Evolutionary conservation across 2,888 invertebrate genomes (phyloP).

Genomic region (Plebejus melissa): DNA sequence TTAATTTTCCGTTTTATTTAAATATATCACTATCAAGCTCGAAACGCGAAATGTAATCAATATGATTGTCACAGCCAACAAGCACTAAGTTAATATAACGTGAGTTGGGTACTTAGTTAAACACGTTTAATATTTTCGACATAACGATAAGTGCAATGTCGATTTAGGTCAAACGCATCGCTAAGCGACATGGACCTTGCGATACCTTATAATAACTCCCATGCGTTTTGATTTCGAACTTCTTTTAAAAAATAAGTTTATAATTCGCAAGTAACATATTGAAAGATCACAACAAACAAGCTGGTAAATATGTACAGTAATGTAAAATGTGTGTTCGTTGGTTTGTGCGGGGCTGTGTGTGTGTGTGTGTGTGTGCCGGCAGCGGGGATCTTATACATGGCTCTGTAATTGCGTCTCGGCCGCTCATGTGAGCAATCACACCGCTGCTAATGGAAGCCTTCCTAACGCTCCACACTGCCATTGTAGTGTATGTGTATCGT

Average conservation of each 20-base stretch:
- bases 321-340: not conserved
- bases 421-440: not conserved
- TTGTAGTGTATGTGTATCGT: not conserved
- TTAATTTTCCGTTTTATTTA: not conserved
- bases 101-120: too few relatives aligned
- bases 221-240: not conserved
- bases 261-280: not conserved
- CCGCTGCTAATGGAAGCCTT: slow-evolving; percentile 1
- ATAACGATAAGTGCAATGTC: too few relatives aligned
- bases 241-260: not conserved
- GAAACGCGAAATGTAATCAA: not conserved
- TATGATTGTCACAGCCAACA: too few relatives aligned
- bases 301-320: not conserved
- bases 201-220: too few relatives aligned
- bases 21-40: not conserved
- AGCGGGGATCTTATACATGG: not conserved
- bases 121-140: too few relatives aligned
- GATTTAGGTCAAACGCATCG: too few relatives aligned
- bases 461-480: not conserved
- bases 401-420: not conserved
- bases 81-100: too few relatives aligned
- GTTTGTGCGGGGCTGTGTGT: not conserved
- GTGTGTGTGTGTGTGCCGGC: not conserved
- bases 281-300: not conserved
- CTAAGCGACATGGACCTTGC: too few relatives aligned